Conservation (phyloP, 1,140 invertebrate species). For the Caenorhabditis briggsae region DNA sequence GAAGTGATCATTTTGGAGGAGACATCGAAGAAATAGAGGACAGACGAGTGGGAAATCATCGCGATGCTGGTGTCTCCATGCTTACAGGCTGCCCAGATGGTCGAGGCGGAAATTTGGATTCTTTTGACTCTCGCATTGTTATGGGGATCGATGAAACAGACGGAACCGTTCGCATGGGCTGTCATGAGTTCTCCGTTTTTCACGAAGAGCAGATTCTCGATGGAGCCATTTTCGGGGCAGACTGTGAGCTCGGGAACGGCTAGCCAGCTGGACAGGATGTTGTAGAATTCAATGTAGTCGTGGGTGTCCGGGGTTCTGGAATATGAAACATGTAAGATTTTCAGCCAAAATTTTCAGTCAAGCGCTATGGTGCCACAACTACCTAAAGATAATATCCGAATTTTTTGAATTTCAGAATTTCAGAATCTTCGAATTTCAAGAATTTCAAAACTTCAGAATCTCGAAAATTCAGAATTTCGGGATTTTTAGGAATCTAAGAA, state of each 20-base stretch:
- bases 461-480: too few relatives aligned
- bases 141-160: conserved; percentile 52
- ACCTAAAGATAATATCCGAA: background rate
- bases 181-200: conserved; percentile 9
- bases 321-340: background rate
- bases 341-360: too few relatives aligned
- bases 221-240: conserved; percentile 52
- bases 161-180: conserved; percentile 49
- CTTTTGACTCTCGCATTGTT: conserved; percentile 20
- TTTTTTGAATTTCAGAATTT: background rate
- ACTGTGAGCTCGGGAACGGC: conserved; percentile 44
- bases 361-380: background rate
- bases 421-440: background rate
- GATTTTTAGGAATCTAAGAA: too few relatives aligned
- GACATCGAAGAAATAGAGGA: conserved; percentile 59
- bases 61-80: background rate
- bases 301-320: conserved; percentile 19
- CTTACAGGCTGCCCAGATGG: conserved; percentile 46
- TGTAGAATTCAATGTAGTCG: conserved; percentile 58
- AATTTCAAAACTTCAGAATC: background rate
- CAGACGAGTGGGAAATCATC: conserved; percentile 51
- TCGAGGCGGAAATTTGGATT: conserved; percentile 55
- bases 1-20: conserved; percentile 8
- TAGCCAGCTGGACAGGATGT: conserved; percentile 56
- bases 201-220: conserved; percentile 39